phyloP scores from a whole-genome alignment of 2,888 invertebrate species.

The Beris chalybata region DNA sequence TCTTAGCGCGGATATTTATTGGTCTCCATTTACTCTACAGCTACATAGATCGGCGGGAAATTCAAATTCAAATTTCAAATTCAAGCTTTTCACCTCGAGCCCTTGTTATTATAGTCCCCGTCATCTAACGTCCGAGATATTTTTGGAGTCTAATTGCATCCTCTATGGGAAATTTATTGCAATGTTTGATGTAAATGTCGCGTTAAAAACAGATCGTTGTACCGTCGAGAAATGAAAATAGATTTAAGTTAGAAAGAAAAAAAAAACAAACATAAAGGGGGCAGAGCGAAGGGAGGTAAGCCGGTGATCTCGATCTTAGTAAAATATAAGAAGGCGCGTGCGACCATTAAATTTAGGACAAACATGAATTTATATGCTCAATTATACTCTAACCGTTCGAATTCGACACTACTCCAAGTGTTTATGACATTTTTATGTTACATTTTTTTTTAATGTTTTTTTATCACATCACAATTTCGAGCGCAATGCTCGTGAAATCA shows the following conservation, averaged over 20 bases:
- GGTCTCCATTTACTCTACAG: constrained; percentile 20
- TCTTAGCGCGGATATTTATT: constrained; percentile 34
- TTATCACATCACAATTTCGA: no score
- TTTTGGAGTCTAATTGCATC: constrained; percentile 40
- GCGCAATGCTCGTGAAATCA: no score
- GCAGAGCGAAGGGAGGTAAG: neutral
- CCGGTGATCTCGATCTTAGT: constrained; percentile 1
- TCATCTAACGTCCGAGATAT: constrained; percentile 27
- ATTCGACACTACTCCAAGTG: constrained; percentile 27
- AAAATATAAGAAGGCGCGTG: constrained; percentile 17
- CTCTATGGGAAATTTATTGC: constrained; percentile 39
- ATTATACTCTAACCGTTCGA: constrained; percentile 18
- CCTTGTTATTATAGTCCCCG: constrained; percentile 1
- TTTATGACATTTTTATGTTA: constrained; percentile 34
- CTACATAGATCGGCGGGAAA: constrained; percentile 4
- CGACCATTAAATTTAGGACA: constrained; percentile 31
- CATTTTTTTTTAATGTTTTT: neutral
- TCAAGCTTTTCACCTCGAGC: constrained; percentile 8
- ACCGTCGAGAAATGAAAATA: neutral
- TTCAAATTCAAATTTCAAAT: neutral
- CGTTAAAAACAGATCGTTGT: constrained; percentile 6
- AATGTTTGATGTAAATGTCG: constrained; percentile 38
- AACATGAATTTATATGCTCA: constrained; percentile 33
- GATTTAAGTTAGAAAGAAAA: neutral
- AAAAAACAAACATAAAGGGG: neutral